A percentile compares a stretch with the other conserved stretches of the same genome.
Evolutionary conservation across 2,888 invertebrate genomes (phyloP).

Genomic region (Sesia apiformis): DNA sequence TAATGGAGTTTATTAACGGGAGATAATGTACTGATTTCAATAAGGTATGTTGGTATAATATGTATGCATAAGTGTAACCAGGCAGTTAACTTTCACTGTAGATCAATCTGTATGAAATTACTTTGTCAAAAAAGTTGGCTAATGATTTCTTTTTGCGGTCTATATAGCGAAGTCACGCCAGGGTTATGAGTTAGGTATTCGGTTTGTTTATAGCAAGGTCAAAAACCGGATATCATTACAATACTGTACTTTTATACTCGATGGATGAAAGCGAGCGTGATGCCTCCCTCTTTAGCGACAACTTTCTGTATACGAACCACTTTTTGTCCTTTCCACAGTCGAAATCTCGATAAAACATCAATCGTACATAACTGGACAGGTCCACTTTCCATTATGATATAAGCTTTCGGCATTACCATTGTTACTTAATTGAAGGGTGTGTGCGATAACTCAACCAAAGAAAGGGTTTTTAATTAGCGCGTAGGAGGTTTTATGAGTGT

Average conservation of each 20-base stretch:
- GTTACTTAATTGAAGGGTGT: conserved; percentile 29
- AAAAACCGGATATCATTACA: conserved; percentile 48
- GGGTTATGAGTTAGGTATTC: conserved; percentile 27
- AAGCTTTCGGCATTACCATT: conserved; percentile 39
- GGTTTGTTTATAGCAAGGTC: conserved; percentile 46
- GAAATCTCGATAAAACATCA: conserved; percentile 55
- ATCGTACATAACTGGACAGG: conserved; percentile 51
- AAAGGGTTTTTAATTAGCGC: conserved; percentile 35
- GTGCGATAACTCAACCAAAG: conserved; percentile 13
- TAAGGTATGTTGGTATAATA: neutral
- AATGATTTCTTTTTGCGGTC: conserved; percentile 48
- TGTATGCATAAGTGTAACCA: conserved; percentile 17
- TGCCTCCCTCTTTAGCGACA: conserved; percentile 56
- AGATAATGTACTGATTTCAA: neutral
- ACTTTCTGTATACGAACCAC: conserved; percentile 61
- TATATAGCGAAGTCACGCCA: conserved; percentile 45
- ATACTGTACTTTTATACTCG: conserved; percentile 57
- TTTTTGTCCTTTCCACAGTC: conserved; percentile 65
- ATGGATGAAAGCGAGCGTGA: conserved; percentile 61
- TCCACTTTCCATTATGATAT: conserved; percentile 62
- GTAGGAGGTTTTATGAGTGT: conserved; percentile 37
- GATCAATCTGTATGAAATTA: conserved; percentile 36
- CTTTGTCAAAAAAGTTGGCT: conserved; percentile 42
- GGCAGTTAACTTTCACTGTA: conserved; percentile 50
- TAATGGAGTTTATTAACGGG: conserved; percentile 7